Evolutionary conservation across 2,888 invertebrate species (phyloP), one percentile per base, ranked within the genome.

Genomic region (Leptinotarsa peninsularis): DNA sequence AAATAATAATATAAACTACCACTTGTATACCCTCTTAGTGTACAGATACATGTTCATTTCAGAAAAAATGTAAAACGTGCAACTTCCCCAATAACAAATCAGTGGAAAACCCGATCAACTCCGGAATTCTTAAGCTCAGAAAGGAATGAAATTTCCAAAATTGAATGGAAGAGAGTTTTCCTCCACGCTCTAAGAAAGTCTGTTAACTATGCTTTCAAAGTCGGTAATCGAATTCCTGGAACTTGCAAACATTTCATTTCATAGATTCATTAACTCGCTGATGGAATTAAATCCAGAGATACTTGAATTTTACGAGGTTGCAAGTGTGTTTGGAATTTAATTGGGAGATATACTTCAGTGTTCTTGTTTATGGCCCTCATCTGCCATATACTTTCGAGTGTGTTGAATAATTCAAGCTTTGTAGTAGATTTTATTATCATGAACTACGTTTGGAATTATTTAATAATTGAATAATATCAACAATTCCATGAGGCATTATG

Each of bases 191-290:
- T 21, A 21, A 58, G 58, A 21, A 58, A 58, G 21, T 58, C 58
- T 23, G 58, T 58, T 58, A 21, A 58, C 58, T 58, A 58, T 58
- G 58, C 58, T 58, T 58, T 58, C 58, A 21, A 21, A 58, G 7
- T 58, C 14, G 21, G 21, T 58, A 58, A 58, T 58, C 58, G 14
- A 58, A 58, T 58, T 58, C 21, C 21, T 58, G 58, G 14, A 21
- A 58, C 58, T 58, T 23, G 58, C 58, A 18, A 58, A 58, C 58
- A 21, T 21, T 58, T 58, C 58, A 54, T 54, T 54, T 54, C n/a
- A 54, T 54, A 17, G 4, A 54, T 54, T 54, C 54, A 58, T 58
- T 18, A 58, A 58, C 58, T 58, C 21, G 13, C 21, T 21, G 58
- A 58, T 21, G 58, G 58, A 58, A 21, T 58, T 58, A 21, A 18